A percentile compares a stretch with the other conserved stretches of the same genome.
phyloP scores from a whole-genome alignment of 2,888 invertebrate genomes.

The Megaustenia siamemsis region DNA sequence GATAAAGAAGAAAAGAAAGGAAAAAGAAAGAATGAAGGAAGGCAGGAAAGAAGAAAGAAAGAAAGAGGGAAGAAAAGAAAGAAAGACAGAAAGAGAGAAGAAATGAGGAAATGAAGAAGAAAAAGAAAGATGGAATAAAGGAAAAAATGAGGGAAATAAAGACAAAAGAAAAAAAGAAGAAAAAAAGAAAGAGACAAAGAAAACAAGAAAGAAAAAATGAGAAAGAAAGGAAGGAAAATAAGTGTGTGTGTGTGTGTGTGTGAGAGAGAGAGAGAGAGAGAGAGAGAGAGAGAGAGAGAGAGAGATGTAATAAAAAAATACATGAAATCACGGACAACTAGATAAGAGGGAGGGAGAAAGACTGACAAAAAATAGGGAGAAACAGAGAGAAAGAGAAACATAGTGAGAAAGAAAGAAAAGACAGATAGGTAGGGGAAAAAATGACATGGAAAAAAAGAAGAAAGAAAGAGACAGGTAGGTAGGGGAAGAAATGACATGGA shows the following conservation, averaged over 20 bases:
- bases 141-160: not conserved
- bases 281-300: not conserved
- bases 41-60: not conserved
- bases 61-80: not conserved
- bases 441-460: not conserved
- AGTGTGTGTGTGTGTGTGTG: not conserved
- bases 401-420: not conserved
- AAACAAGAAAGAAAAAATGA: not conserved
- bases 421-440: not conserved
- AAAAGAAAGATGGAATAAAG: not conserved
- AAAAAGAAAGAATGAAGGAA: not conserved
- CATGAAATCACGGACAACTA: not conserved
- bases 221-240: not conserved
- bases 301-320: not conserved
- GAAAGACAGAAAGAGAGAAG: not conserved
- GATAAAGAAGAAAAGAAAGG: not conserved
- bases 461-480: conserved; percentile 2
- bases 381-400: not conserved
- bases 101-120: not conserved
- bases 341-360: not conserved
- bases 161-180: not conserved
- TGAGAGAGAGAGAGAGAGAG: not conserved
- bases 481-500: not conserved
- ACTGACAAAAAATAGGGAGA: not conserved
- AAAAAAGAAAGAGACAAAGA: not conserved